Conservation (phyloP, 2,888 invertebrate genomes). For the Tuta absoluta region DNA sequence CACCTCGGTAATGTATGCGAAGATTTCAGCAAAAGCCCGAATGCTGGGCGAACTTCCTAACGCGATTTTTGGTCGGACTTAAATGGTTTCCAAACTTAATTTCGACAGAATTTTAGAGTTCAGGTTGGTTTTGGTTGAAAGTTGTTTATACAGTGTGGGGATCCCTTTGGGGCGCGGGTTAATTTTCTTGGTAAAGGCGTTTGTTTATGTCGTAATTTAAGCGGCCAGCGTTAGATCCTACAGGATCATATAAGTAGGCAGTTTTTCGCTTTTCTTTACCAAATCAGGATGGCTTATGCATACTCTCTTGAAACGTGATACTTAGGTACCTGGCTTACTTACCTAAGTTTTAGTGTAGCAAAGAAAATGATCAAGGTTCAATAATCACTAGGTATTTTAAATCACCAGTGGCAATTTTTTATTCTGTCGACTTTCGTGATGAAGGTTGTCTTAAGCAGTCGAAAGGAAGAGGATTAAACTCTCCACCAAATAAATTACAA, state of each 20-base stretch:
- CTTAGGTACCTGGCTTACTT: no score
- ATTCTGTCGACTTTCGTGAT: no score
- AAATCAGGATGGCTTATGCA: no score
- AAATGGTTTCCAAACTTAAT: slow-evolving; percentile 76
- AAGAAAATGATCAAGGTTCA: no score
- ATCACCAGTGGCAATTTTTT: no score
- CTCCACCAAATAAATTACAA: no score
- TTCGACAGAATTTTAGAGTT: slow-evolving; percentile 55
- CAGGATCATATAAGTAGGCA: not conserved
- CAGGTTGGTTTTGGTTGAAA: slow-evolving; percentile 40
- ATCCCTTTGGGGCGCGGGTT: slow-evolving; percentile 30
- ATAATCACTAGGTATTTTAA: no score
- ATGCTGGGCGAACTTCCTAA: slow-evolving; percentile 60
- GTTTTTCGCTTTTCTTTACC: no score
- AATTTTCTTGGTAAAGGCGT: slow-evolving; percentile 20
- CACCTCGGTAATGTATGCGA: slow-evolving; percentile 74
- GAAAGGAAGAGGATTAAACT: no score
- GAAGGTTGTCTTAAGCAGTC: no score
- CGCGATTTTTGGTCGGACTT: slow-evolving; percentile 77
- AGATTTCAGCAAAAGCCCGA: slow-evolving; percentile 52
- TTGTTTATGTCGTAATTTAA: slow-evolving; percentile 15
- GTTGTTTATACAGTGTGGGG: slow-evolving; percentile 52
- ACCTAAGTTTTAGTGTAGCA: no score
- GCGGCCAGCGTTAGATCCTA: not conserved
- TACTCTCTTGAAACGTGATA: no score